phyloP scores from a whole-genome alignment of 2,888 invertebrate species.

The Pecten maximus region DNA sequence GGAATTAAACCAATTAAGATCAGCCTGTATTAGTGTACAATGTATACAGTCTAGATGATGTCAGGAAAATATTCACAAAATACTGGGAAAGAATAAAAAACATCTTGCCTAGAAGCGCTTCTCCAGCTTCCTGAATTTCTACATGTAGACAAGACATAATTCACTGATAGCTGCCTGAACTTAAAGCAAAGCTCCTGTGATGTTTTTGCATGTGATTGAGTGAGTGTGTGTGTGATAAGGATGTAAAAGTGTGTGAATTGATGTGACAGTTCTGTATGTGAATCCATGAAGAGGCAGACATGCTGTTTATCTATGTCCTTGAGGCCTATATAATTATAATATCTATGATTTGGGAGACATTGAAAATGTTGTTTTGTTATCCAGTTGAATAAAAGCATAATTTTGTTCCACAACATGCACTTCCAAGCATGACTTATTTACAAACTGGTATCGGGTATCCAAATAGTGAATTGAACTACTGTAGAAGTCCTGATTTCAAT shows the following conservation, averaged over 20 bases:
- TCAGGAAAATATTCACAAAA: too few relatives aligned
- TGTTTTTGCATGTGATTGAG: neutral
- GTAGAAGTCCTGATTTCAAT: too few relatives aligned
- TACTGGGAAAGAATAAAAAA: neutral
- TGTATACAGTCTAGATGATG: too few relatives aligned
- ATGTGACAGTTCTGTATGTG: neutral
- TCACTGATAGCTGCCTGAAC: neutral
- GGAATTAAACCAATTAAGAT: too few relatives aligned
- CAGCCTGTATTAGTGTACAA: too few relatives aligned
- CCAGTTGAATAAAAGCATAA: neutral
- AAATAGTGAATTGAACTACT: too few relatives aligned
- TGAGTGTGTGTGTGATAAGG: neutral
- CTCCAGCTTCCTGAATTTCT: neutral
- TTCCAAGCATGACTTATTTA: neutral
- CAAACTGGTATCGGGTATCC: too few relatives aligned
- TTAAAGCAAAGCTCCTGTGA: constrained; percentile 23
- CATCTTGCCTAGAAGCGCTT: neutral
- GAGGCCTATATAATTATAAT: constrained; percentile 27
- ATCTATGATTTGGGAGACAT: neutral
- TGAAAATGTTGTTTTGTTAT: neutral
- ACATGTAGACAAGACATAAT: neutral
- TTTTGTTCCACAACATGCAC: neutral
- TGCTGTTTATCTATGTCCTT: neutral
- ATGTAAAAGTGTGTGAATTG: too few relatives aligned
- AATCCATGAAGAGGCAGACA: neutral